These are phyloP conservation scores for Drosophila vallismaia DNA, from an alignment of 2,888 invertebrate species.

Conservation along the genomic window DNA sequence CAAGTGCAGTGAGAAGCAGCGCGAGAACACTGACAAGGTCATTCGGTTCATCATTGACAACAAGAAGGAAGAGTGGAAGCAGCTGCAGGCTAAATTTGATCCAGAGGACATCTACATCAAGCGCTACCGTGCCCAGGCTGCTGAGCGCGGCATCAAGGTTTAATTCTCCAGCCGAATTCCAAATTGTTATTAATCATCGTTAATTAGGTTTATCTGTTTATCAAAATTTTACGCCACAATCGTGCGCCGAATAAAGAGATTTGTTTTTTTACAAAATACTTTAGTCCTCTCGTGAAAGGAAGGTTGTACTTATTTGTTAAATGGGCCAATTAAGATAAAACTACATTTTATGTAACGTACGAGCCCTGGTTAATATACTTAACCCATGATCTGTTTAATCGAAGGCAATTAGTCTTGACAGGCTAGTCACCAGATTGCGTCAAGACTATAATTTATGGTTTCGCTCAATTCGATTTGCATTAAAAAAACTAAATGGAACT, in stretches of 20 bases:
- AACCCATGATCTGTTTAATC: slow-evolving; percentile 4
- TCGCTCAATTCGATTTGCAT: slow-evolving; percentile 27
- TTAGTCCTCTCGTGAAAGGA: neutral
- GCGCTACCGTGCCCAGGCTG: slow-evolving; percentile 87
- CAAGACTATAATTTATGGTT: slow-evolving; percentile 30
- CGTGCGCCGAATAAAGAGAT: slow-evolving; percentile 52
- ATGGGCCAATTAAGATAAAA: slow-evolving; percentile 9
- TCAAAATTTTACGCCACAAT: slow-evolving; percentile 40
- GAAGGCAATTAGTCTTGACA: slow-evolving; percentile 23
- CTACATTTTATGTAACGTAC: neutral
- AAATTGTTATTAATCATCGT: slow-evolving; percentile 38
- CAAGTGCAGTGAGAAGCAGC: slow-evolving; percentile 89
- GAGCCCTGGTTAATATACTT: slow-evolving; percentile 16
- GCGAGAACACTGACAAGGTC: slow-evolving; percentile 87
- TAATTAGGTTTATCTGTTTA: slow-evolving; percentile 40
- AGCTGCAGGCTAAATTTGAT: slow-evolving; percentile 88
- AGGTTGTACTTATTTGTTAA: neutral
- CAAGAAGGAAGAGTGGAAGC: slow-evolving; percentile 87
- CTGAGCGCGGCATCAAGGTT: slow-evolving; percentile 84
- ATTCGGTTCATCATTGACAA: slow-evolving; percentile 88
- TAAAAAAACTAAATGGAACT: slow-evolving; percentile 10
- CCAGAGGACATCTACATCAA: slow-evolving; percentile 87
- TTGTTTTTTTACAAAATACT: slow-evolving; percentile 32
- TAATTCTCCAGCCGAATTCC: slow-evolving; percentile 45
- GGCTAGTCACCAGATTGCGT: slow-evolving; percentile 29